Evolutionary conservation across 2,888 invertebrate genomes (phyloP).

Genomic region (Eulithis testata): DNA sequence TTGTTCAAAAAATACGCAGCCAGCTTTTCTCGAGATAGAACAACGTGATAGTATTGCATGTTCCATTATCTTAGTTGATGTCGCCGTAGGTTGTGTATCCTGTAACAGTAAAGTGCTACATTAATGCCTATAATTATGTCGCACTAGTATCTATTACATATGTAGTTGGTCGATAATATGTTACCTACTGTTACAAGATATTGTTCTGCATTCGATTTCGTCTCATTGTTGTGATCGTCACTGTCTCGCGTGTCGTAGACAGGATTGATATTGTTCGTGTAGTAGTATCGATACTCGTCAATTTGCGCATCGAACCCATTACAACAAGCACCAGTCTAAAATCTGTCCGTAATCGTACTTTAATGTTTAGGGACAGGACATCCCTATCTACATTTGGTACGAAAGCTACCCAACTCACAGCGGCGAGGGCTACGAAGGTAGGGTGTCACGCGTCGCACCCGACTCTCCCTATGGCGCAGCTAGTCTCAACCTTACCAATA

Average conservation of each 20-base stretch:
- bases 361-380: conserved; percentile 93
- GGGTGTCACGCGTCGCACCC: conserved; percentile 94
- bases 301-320: conserved; percentile 46
- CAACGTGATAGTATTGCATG: conserved; percentile 37
- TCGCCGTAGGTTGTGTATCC: conserved; percentile 40
- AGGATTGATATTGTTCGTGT: conserved; percentile 55
- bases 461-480: conserved; percentile 96
- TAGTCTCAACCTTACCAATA: conserved; percentile 97
- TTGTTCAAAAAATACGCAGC: conserved; percentile 27
- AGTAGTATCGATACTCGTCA: conserved; percentile 48
- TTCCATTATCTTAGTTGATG: conserved; percentile 37
- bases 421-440: conserved; percentile 96
- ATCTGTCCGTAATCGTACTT: conserved; percentile 47
- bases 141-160: conserved; percentile 2
- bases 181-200: conserved; percentile 45
- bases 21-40: conserved; percentile 35
- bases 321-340: conserved; percentile 56
- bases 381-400: conserved; percentile 99
- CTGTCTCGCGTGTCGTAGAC: conserved; percentile 57
- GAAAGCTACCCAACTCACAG: conserved; percentile 98
- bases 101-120: conserved; percentile 42
- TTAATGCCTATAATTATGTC: conserved; percentile 3
- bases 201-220: conserved; percentile 41
- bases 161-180: conserved; percentile 16
- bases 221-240: conserved; percentile 41